A percentile compares a stretch with the other conserved stretches of the same genome.
Evolutionary conservation across 2,888 invertebrate species (phyloP).

Genomic region (Patella ulyssiponensis): DNA sequence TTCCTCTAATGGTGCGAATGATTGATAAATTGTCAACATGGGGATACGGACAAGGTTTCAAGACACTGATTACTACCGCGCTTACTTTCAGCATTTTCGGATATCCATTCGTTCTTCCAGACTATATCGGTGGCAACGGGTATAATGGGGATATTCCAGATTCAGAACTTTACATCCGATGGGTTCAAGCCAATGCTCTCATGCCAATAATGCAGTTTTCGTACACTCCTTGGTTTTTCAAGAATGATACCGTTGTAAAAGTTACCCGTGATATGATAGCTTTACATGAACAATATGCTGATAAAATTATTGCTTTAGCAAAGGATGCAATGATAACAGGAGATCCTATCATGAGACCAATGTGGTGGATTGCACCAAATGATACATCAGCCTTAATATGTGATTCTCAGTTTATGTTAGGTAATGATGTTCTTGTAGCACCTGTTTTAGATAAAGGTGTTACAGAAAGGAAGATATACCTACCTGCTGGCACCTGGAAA

Average conservation of each 20-base stretch:
- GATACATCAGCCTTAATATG: slow-evolving; percentile 85
- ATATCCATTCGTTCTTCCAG: slow-evolving; percentile 90
- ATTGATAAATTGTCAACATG: slow-evolving; percentile 91
- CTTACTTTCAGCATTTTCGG: slow-evolving; percentile 80
- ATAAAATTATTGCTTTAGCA: slow-evolving; percentile 13
- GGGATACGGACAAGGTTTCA: slow-evolving; percentile 83
- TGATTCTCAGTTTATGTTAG: slow-evolving; percentile 77
- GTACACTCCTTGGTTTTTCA: slow-evolving; percentile 90
- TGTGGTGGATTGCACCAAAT: slow-evolving; percentile 88
- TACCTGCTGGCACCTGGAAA: slow-evolving; percentile 48
- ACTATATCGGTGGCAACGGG: slow-evolving; percentile 89
- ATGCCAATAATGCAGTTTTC: slow-evolving; percentile 93
- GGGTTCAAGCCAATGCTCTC: slow-evolving; percentile 90
- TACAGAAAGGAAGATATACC: slow-evolving; percentile 53
- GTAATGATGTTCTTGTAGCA: slow-evolving; percentile 60
- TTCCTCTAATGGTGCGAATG: slow-evolving; percentile 84
- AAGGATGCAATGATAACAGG: slow-evolving; percentile 36
- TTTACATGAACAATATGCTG: slow-evolving; percentile 41
- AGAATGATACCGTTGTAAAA: slow-evolving; percentile 75
- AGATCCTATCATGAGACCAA: slow-evolving; percentile 89
- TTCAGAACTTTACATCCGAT: slow-evolving; percentile 79
- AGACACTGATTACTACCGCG: slow-evolving; percentile 87
- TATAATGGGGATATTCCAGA: slow-evolving; percentile 52
- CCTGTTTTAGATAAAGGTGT: slow-evolving; percentile 60
- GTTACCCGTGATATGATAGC: slow-evolving; percentile 47